Percentiles rank a stretch among this genome's conserved stretches.
These are phyloP conservation scores for Heteromurus nitidus DNA, from an alignment of 2,888 invertebrate species.

Conservation along the genomic window DNA sequence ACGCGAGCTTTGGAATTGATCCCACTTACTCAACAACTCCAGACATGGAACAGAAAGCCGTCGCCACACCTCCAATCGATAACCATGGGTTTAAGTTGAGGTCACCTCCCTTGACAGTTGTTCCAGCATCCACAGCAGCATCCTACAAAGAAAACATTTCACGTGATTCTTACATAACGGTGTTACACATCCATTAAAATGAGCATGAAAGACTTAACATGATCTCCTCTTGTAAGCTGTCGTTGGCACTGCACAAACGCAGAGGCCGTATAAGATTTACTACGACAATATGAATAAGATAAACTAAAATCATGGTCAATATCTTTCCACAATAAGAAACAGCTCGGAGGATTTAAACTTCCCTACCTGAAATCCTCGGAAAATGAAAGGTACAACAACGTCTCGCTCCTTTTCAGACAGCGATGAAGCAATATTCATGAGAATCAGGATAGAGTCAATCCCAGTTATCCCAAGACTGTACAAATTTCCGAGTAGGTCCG, in stretches of 20 bases:
- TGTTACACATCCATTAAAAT: background rate
- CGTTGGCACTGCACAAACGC: conserved; percentile 19
- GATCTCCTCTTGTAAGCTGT: conserved; percentile 8
- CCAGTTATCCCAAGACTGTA: conserved; percentile 57
- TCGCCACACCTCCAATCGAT: conserved; percentile 50
- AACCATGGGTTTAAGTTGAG: conserved; percentile 53
- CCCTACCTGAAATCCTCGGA: conserved; percentile 53
- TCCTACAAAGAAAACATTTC: conserved; percentile 28
- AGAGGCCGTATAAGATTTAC: conserved; percentile 18
- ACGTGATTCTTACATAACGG: background rate
- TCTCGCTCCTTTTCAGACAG: conserved; percentile 53
- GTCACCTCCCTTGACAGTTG: conserved; percentile 54
- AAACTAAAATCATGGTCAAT: background rate
- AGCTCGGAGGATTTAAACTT: background rate
- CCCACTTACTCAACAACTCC: conserved; percentile 57
- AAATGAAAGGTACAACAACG: conserved; percentile 56
- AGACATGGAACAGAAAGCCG: conserved; percentile 54
- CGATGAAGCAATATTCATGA: conserved; percentile 51
- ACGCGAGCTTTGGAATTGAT: no score
- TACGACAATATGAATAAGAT: conserved; percentile 13
- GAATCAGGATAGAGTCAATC: conserved; percentile 55
- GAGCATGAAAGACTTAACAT: conserved; percentile 18
- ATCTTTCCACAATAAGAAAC: background rate
- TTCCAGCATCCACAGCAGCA: conserved; percentile 54
- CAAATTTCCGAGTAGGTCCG: conserved; percentile 46